Conservation (phyloP, 2,797 vertebrate species). For the Eleutherodactylus coqui region DNA sequence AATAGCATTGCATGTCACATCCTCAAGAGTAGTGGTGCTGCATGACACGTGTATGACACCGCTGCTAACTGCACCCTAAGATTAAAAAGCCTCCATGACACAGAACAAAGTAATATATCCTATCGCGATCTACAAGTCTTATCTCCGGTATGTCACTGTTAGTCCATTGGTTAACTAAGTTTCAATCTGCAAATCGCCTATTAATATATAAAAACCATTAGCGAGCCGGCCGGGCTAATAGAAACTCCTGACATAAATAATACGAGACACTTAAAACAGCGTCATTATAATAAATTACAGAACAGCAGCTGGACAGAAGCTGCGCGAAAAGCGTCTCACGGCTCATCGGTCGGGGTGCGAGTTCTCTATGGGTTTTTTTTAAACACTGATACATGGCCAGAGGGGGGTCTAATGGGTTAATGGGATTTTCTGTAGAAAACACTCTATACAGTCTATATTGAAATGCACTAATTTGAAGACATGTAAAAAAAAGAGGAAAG, state of each 20-base stretch:
- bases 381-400: neutral
- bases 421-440: neutral
- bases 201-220: neutral
- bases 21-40: neutral
- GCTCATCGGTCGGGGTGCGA: neutral
- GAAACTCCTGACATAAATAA: constrained; percentile 53
- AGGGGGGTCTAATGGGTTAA: neutral
- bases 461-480: neutral
- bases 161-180: neutral
- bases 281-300: constrained; percentile 69
- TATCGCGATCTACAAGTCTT: neutral
- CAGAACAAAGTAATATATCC: neutral
- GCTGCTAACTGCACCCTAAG: neutral
- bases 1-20: too few relatives aligned
- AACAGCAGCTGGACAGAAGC: constrained; percentile 57
- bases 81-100: neutral
- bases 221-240: constrained; percentile 27
- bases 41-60: neutral
- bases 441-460: constrained; percentile 9
- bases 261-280: constrained; percentile 68
- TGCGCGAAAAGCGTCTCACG: neutral
- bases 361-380: neutral
- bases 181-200: constrained; percentile 4
- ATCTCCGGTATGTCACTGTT: neutral
- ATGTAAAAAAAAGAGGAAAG: neutral